Conservation (phyloP, 2,888 invertebrate genomes). For the Seira ritae region DNA sequence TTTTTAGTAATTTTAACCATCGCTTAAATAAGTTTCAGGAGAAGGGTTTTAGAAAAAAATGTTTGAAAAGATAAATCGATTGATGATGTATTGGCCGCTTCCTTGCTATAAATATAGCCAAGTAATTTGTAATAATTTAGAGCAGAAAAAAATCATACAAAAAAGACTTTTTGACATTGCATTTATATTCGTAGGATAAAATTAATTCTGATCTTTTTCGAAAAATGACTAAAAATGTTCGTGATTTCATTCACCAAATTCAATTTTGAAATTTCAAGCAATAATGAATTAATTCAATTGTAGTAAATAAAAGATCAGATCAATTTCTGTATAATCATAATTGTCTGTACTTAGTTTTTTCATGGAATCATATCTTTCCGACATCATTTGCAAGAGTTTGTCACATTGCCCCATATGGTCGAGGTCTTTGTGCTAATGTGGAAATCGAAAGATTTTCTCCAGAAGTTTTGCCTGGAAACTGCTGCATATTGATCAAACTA, state of each 20-base stretch:
- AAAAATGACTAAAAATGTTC: slow-evolving; percentile 4
- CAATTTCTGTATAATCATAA: not conserved
- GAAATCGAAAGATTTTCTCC: too few relatives aligned
- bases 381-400: too few relatives aligned
- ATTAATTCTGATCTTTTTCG: not conserved
- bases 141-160: not conserved
- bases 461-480: too few relatives aligned
- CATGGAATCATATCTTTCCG: too few relatives aligned
- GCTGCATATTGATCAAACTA: too few relatives aligned
- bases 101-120: slow-evolving; percentile 4
- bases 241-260: not conserved
- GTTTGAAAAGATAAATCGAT: not conserved
- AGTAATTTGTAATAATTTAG: not conserved
- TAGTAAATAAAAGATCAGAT: slow-evolving; percentile 6
- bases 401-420: too few relatives aligned
- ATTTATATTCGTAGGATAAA: not conserved
- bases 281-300: not conserved
- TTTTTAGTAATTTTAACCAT: not conserved
- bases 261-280: not conserved
- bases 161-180: slow-evolving; percentile 11
- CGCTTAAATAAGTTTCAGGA: not conserved
- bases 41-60: not conserved
- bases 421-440: too few relatives aligned
- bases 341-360: too few relatives aligned
- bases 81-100: not conserved